Conservation (phyloP, 1,140 invertebrate species). For the Stenopsyche tienmushanensis region DNA sequence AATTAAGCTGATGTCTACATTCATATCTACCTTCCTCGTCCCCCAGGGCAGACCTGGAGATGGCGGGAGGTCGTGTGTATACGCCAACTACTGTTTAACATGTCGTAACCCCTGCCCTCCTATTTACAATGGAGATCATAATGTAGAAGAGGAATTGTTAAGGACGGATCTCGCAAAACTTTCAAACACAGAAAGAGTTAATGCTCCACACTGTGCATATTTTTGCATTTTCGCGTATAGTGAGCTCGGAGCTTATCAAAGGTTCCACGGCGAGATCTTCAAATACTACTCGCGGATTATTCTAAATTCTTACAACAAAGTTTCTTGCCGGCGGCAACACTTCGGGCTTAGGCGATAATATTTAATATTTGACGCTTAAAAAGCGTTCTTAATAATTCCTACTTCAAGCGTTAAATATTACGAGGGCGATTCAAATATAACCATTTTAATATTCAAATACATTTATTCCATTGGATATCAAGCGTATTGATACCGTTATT, state of each 20-base stretch:
- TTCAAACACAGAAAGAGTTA: constrained; percentile 7
- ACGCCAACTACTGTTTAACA: constrained; percentile 38
- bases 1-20: constrained; percentile 48
- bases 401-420: too few relatives aligned
- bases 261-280: background rate
- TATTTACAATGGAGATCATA: constrained; percentile 40
- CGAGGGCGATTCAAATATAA: too few relatives aligned
- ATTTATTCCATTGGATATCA: too few relatives aligned
- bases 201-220: constrained; percentile 28
- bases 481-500: too few relatives aligned
- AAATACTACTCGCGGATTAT: background rate
- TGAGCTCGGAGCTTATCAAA: background rate
- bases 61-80: background rate
- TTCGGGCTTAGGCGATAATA: too few relatives aligned
- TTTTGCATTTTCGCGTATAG: constrained; percentile 29
- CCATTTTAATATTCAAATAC: too few relatives aligned
- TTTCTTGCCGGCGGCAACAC: too few relatives aligned
- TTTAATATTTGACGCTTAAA: too few relatives aligned
- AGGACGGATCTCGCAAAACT: constrained; percentile 30
- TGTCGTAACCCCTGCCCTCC: constrained; percentile 31
- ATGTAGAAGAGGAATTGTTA: constrained; percentile 29
- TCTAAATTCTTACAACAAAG: too few relatives aligned
- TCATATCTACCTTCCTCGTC: constrained; percentile 15
- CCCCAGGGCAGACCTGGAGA: background rate
- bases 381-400: too few relatives aligned